phyloP scores from a whole-genome alignment of 2,113 vertebrate species.

The Pedetes capensis region DNA sequence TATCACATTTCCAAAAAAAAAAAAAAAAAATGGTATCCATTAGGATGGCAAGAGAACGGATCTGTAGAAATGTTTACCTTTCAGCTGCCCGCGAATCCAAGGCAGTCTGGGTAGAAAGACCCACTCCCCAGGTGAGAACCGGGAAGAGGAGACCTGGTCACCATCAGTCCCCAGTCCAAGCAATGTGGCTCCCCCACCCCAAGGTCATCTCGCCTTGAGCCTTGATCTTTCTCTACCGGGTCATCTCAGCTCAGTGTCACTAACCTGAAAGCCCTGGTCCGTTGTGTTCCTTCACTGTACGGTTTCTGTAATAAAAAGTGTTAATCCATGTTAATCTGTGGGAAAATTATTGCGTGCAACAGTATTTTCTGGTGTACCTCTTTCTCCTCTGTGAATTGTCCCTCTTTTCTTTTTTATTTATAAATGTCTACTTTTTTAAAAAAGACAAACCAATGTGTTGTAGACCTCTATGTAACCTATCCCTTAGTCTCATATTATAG shows the following conservation, averaged over 20 bases:
- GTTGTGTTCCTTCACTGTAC: slow-evolving; percentile 90
- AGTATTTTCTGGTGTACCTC: slow-evolving; percentile 94
- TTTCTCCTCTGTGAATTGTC: slow-evolving; percentile 88
- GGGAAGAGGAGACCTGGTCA: slow-evolving; percentile 55
- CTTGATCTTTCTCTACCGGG: slow-evolving; percentile 78
- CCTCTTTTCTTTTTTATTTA: slow-evolving; percentile 80
- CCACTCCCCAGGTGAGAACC: slow-evolving; percentile 71
- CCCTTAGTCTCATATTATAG: slow-evolving; percentile 97
- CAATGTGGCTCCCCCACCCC: slow-evolving; percentile 59
- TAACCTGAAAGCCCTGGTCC: slow-evolving; percentile 86
- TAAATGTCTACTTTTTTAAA: slow-evolving; percentile 86
- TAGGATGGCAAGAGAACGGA: slow-evolving; percentile 57
- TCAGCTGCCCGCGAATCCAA: slow-evolving; percentile 69
- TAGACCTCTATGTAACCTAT: slow-evolving; percentile 94
- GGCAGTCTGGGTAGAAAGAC: slow-evolving; percentile 73
- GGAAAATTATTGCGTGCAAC: slow-evolving; percentile 92
- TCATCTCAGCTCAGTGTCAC: slow-evolving; percentile 86
- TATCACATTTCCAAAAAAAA: slow-evolving; percentile 56
- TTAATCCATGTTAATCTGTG: slow-evolving; percentile 94
- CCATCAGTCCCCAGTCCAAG: background rate
- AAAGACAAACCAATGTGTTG: slow-evolving; percentile 90
- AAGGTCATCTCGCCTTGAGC: slow-evolving; percentile 64
- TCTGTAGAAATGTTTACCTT: slow-evolving; percentile 70
- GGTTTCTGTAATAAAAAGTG: slow-evolving; percentile 90
- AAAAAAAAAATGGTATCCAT: slow-evolving; percentile 65